Percentiles rank a stretch among this genome's conserved stretches.
These are phyloP conservation scores for Bombus breviceps DNA, from an alignment of 1,140 invertebrate genomes.

Conservation along the genomic window DNA sequence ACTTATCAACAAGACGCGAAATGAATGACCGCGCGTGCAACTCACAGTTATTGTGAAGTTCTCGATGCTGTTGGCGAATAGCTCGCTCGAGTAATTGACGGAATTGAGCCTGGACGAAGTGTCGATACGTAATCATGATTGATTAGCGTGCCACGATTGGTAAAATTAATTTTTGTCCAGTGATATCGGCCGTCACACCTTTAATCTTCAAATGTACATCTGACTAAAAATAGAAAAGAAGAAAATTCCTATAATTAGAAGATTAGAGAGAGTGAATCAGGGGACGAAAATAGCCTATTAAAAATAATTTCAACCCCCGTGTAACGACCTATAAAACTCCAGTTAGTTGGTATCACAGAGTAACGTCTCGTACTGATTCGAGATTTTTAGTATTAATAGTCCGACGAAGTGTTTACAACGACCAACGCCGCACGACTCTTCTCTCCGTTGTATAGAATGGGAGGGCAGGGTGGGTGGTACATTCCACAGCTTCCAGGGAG, in stretches of 20 bases:
- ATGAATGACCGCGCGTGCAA: background rate
- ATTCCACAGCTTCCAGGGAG: slow-evolving; percentile 72
- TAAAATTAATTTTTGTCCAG: background rate
- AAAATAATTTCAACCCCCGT: background rate
- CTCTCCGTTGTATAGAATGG: background rate
- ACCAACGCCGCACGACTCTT: slow-evolving; percentile 21
- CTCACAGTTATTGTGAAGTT: background rate
- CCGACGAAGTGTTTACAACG: slow-evolving; percentile 55
- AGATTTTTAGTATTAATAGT: slow-evolving; percentile 57
- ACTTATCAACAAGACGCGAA: slow-evolving; percentile 9
- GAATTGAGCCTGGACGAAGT: background rate
- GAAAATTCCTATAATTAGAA: background rate
- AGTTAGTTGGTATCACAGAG: background rate
- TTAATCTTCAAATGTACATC: background rate
- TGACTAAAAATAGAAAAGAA: no score
- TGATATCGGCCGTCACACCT: background rate
- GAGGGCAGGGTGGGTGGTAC: slow-evolving; percentile 57
- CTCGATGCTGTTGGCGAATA: background rate
- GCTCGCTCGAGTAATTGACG: slow-evolving; percentile 12
- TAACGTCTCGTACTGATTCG: background rate
- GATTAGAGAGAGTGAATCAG: background rate
- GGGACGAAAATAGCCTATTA: background rate
- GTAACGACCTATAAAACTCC: slow-evolving; percentile 15
- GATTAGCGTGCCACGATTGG: background rate
- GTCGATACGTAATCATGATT: slow-evolving; percentile 9